Conservation (phyloP, 2,797 vertebrate species). For the Cephalopachus bancanus region DNA sequence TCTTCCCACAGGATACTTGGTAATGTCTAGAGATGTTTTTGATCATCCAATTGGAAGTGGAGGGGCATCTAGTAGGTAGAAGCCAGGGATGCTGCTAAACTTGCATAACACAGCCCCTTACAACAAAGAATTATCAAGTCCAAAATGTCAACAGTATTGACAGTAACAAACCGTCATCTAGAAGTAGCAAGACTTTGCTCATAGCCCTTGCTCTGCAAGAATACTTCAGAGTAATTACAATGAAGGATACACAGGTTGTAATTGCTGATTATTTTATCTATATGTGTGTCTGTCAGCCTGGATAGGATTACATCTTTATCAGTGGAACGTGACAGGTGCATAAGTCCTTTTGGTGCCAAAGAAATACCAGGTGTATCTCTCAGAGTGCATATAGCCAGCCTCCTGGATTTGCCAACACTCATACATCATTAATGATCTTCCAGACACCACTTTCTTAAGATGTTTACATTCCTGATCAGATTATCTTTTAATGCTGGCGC, state of each 20-base stretch:
- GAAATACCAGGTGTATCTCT: conserved; percentile 20
- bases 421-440: conserved; percentile 39
- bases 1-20: neutral
- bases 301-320: conserved; percentile 22
- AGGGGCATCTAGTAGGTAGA: neutral
- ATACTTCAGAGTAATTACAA: neutral
- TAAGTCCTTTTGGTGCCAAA: conserved; percentile 44
- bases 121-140: neutral
- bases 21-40: neutral
- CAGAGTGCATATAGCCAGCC: neutral
- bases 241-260: conserved; percentile 21
- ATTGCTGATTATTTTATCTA: neutral
- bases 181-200: neutral
- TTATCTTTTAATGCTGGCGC: neutral
- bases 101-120: neutral
- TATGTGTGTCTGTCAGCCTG: neutral
- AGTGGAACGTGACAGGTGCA: conserved; percentile 49
- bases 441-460: conserved; percentile 39
- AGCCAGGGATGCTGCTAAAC: neutral
- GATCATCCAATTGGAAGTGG: neutral
- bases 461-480: neutral
- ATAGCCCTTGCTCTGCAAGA: neutral
- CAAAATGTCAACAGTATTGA: neutral
- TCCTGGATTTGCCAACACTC: conserved; percentile 16
- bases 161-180: neutral